A percentile compares a stretch with the other conserved stretches of the same genome.
Evolutionary conservation across 64 coral and sea anemone genomes (phyloP).

Genomic region (Pocillopora verrucosa): DNA sequence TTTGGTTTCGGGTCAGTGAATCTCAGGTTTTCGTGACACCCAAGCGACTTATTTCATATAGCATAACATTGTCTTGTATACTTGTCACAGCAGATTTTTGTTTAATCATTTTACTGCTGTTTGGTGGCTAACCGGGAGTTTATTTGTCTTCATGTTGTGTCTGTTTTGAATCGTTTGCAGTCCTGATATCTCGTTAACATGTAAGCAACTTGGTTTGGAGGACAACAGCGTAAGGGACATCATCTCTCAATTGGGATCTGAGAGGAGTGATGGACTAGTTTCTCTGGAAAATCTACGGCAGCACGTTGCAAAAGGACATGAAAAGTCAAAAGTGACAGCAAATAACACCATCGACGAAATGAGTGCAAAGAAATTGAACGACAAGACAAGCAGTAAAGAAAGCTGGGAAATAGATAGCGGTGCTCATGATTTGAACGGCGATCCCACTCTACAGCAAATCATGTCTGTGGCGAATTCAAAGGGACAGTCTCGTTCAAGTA

Average conservation of each 20-base stretch:
- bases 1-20: slow-evolving; percentile 27
- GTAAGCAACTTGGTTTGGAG: slow-evolving; percentile 19
- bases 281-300: slow-evolving; percentile 19
- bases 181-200: slow-evolving; percentile 29
- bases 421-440: slow-evolving; percentile 53
- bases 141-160: slow-evolving; percentile 32
- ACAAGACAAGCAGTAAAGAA: slow-evolving; percentile 43
- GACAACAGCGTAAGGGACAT: slow-evolving; percentile 12
- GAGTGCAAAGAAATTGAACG: slow-evolving; percentile 32
- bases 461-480: slow-evolving; percentile 66
- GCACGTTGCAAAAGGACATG: slow-evolving; percentile 6
- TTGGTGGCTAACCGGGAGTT: slow-evolving; percentile 27
- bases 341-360: slow-evolving; percentile 20
- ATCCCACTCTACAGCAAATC: slow-evolving; percentile 52
- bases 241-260: slow-evolving; percentile 24
- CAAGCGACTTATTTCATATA: background rate
- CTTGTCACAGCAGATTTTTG: slow-evolving; percentile 42
- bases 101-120: slow-evolving; percentile 30
- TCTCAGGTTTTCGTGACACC: slow-evolving; percentile 32
- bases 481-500: slow-evolving; percentile 57
- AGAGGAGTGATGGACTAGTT: slow-evolving; percentile 4
- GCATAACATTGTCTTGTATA: background rate
- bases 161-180: slow-evolving; percentile 34
- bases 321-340: slow-evolving; percentile 20
- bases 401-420: slow-evolving; percentile 73